A percentile compares a stretch with the other conserved stretches of the same genome.
Conservation (phyloP, 2,888 invertebrate species). For the Zootermopsis nevadensis region DNA sequence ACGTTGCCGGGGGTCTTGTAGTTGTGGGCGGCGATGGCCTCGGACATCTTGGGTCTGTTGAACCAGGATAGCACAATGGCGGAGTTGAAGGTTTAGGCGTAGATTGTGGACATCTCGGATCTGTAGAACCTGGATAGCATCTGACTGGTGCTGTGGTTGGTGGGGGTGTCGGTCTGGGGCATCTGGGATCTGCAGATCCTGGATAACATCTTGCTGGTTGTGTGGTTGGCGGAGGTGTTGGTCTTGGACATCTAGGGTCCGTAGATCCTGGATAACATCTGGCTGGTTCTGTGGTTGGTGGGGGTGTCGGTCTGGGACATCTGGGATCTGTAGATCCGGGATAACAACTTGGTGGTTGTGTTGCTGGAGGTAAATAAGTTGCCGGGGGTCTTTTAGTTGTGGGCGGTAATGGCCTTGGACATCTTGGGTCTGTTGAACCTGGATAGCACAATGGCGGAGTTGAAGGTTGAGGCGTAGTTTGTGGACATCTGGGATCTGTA, state of each 20-base stretch:
- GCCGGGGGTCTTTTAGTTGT: neutral
- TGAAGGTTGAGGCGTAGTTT: neutral
- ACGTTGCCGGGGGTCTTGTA: conserved; percentile 2
- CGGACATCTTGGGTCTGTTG: conserved; percentile 49
- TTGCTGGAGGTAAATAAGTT: neutral
- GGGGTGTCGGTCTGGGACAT: conserved; percentile 56
- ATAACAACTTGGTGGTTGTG: conserved; percentile 42
- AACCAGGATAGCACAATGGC: conserved; percentile 52
- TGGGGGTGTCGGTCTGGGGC: conserved; percentile 50
- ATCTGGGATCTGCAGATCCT: conserved; percentile 52
- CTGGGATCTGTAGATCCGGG: conserved; percentile 53
- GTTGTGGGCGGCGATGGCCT: conserved; percentile 41
- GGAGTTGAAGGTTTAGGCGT: conserved; percentile 5
- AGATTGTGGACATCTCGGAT: conserved; percentile 29
- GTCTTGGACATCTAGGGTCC: conserved; percentile 58
- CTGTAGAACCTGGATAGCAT: conserved; percentile 58
- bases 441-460: conserved; percentile 12
- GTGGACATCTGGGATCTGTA: conserved; percentile 50
- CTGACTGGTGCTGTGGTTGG: conserved; percentile 43
- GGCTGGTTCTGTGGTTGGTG: conserved; percentile 55
- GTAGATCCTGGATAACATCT: conserved; percentile 60
- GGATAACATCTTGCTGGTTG: conserved; percentile 52
- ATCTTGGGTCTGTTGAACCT: conserved; percentile 12
- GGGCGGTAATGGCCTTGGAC: neutral
- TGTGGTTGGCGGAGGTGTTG: conserved; percentile 58